Conservation (phyloP, 2,797 vertebrate species). For the Gallinago nigripennis region DNA sequence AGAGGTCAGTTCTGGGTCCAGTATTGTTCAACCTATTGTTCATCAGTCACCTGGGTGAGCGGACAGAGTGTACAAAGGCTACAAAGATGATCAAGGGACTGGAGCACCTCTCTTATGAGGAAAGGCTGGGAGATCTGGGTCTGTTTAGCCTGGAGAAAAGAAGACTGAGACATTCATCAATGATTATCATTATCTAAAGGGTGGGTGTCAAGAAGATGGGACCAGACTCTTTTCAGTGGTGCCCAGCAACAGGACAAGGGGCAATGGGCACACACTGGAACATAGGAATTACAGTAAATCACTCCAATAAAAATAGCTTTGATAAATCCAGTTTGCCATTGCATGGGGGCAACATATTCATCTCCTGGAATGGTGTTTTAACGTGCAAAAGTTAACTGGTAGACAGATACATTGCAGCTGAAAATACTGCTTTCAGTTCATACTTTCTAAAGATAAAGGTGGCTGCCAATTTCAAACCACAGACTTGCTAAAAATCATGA, state of each 20-base stretch:
- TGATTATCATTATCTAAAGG: background rate
- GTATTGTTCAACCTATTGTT: background rate
- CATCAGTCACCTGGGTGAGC: background rate
- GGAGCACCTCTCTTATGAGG: background rate
- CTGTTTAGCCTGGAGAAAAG: background rate
- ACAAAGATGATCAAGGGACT: background rate
- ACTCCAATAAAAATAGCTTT: slow-evolving; percentile 10
- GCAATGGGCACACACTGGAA: background rate
- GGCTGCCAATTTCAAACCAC: background rate
- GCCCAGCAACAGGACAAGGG: background rate
- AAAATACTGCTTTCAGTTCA: background rate
- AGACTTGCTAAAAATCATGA: background rate
- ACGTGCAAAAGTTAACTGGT: background rate
- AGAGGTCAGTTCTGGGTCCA: background rate
- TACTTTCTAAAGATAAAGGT: background rate
- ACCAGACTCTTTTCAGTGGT: background rate
- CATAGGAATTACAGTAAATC: background rate
- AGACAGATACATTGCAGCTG: background rate
- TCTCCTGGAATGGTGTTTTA: background rate
- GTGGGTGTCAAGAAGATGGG: background rate
- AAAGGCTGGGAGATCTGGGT: background rate
- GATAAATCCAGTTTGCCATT: slow-evolving; percentile 17
- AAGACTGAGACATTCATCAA: background rate
- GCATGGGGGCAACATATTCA: background rate
- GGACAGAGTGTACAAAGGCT: background rate